Conservation (phyloP, 2,797 vertebrate species). For the Pelodytes ibericus region DNA sequence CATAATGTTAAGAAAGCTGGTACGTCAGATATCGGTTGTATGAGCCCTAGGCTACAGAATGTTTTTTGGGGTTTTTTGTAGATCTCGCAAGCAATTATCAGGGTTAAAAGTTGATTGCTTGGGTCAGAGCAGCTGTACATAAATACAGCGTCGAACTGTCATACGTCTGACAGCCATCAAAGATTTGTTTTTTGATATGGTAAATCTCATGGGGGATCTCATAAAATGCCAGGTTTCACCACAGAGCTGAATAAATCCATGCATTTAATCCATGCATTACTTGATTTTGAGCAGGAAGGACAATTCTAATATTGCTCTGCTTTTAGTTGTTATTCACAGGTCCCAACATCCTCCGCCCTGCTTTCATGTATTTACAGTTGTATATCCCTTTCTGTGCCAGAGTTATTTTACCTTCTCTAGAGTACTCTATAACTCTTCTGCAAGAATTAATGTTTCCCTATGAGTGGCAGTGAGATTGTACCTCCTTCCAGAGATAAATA, state of each 20-base stretch:
- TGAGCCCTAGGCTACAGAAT: not conserved
- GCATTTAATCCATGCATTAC: slow-evolving; percentile 6
- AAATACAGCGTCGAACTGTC: slow-evolving; percentile 3
- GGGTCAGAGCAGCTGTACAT: not conserved
- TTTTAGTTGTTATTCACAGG: not conserved
- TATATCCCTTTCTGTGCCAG: not conserved
- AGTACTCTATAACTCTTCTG: too few species aligned
- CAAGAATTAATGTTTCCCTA: too few species aligned
- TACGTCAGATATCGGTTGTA: not conserved
- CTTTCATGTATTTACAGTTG: too few species aligned
- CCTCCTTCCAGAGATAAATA: too few species aligned
- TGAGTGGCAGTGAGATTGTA: too few species aligned
- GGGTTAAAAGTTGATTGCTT: not conserved
- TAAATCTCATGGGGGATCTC: not conserved
- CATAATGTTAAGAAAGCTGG: not conserved
- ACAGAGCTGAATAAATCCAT: not conserved
- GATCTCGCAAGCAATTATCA: not conserved
- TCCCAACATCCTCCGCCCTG: not conserved
- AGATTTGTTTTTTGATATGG: slow-evolving; percentile 15
- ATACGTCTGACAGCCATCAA: slow-evolving; percentile 2
- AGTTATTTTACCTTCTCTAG: too few species aligned
- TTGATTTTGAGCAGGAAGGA: not conserved
- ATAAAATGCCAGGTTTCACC: slow-evolving; percentile 63
- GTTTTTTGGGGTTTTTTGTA: not conserved
- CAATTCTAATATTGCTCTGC: not conserved